Percentiles rank a stretch among this genome's conserved stretches.
These are phyloP conservation scores for Troides oblongomaculatus DNA, from an alignment of 2,888 invertebrate genomes.

Conservation along the genomic window DNA sequence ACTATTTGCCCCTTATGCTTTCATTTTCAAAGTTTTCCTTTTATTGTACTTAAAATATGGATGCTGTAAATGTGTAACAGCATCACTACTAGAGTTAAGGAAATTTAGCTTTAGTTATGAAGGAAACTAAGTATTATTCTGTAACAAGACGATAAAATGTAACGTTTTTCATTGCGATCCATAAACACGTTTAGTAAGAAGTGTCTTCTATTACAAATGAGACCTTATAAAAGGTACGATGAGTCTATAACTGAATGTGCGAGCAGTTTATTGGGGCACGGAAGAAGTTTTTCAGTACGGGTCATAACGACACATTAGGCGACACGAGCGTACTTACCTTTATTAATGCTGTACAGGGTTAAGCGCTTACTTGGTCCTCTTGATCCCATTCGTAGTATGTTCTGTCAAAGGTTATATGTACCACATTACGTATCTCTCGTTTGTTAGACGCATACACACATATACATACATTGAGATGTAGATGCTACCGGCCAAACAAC, in stretches of 20 bases:
- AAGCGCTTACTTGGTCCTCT: slow-evolving; percentile 47
- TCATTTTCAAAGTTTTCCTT: slow-evolving; percentile 53
- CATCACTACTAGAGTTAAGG: slow-evolving; percentile 3
- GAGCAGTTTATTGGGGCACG: slow-evolving; percentile 46
- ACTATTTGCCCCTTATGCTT: background rate
- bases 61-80: slow-evolving; percentile 24
- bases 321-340: slow-evolving; percentile 72
- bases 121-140: slow-evolving; percentile 49
- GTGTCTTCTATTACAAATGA: slow-evolving; percentile 38
- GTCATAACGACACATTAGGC: slow-evolving; percentile 75
- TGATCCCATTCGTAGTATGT: slow-evolving; percentile 34
- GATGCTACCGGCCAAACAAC: too few relatives aligned
- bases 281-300: slow-evolving; percentile 72
- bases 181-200: slow-evolving; percentile 51
- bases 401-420: slow-evolving; percentile 38
- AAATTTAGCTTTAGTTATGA: slow-evolving; percentile 33
- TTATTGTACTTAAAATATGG: slow-evolving; percentile 24
- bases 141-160: slow-evolving; percentile 52
- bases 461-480: too few relatives aligned
- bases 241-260: slow-evolving; percentile 42
- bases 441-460: too few relatives aligned
- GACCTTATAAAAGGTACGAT: slow-evolving; percentile 38
- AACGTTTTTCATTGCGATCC: slow-evolving; percentile 56
- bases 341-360: slow-evolving; percentile 74
- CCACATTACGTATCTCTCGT: too few relatives aligned